Evolutionary conservation across 1,140 invertebrate species (phyloP).

Genomic region (Drosophila tropicalis): DNA sequence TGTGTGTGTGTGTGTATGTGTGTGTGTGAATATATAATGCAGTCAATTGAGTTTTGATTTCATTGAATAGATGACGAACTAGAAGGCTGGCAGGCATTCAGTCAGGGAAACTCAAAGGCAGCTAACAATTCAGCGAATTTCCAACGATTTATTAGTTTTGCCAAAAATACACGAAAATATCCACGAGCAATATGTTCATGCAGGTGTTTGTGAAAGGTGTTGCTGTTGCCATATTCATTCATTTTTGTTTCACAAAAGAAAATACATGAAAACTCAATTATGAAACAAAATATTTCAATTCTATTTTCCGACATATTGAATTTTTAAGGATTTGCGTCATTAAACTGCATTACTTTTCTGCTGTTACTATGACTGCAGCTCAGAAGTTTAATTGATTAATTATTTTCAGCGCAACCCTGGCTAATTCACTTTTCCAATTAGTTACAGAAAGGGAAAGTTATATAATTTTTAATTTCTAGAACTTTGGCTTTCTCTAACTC

Average conservation of each 20-base stretch:
- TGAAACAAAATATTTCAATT: not conserved
- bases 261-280: slow-evolving; percentile 8
- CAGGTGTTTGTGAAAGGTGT: slow-evolving; percentile 18
- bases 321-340: not conserved
- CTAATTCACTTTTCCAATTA: not conserved
- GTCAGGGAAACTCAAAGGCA: slow-evolving; percentile 4
- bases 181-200: not conserved
- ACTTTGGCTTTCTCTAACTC: not conserved
- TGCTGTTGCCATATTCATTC: slow-evolving; percentile 1
- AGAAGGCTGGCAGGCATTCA: slow-evolving; percentile 15
- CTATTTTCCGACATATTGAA: not conserved
- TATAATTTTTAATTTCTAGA: not conserved
- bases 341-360: too few relatives aligned
- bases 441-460: not conserved
- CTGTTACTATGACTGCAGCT: too few relatives aligned
- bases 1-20: slow-evolving; percentile 11
- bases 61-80: slow-evolving; percentile 35
- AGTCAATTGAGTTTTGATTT: slow-evolving; percentile 72
- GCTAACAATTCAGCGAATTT: slow-evolving; percentile 46
- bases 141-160: slow-evolving; percentile 59
- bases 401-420: not conserved
- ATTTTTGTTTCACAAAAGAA: slow-evolving; percentile 9
- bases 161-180: slow-evolving; percentile 34
- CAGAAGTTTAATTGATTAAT: too few relatives aligned
- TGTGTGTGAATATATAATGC: slow-evolving; percentile 52